A percentile compares a stretch with the other conserved stretches of the same genome.
phyloP scores from a whole-genome alignment of 2,888 invertebrate species.

The Drymonia ruficornis region DNA sequence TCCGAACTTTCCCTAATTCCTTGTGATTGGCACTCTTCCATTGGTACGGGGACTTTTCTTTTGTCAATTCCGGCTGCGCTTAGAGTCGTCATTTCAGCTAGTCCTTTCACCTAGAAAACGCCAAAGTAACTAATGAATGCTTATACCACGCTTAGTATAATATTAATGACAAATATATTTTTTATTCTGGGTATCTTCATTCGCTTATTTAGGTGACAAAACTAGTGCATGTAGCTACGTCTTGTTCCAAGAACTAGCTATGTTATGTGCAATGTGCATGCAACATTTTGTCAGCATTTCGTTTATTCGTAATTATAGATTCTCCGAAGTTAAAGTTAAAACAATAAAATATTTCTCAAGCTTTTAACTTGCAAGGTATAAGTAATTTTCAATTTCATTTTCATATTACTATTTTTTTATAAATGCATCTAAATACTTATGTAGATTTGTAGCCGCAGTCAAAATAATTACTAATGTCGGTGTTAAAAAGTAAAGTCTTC shows the following conservation, averaged over 20 bases:
- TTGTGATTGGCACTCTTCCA: constrained; percentile 76
- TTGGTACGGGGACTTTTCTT: constrained; percentile 77
- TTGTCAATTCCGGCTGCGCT: constrained; percentile 86
- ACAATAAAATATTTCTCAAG: neutral
- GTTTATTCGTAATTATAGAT: constrained; percentile 2
- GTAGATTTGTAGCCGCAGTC: too few relatives aligned
- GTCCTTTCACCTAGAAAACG: constrained; percentile 89
- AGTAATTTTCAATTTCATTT: too few relatives aligned
- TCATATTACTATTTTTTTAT: too few relatives aligned
- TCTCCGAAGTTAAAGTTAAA: neutral
- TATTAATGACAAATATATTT: neutral
- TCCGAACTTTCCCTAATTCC: constrained; percentile 67
- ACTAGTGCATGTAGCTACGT: neutral
- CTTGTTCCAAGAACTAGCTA: constrained; percentile 3
- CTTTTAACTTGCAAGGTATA: neutral
- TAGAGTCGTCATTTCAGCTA: constrained; percentile 96
- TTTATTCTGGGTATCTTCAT: constrained; percentile 4
- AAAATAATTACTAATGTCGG: too few relatives aligned
- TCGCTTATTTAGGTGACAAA: constrained; percentile 4
- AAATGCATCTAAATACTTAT: too few relatives aligned
- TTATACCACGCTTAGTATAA: neutral
- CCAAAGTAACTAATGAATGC: constrained; percentile 3
- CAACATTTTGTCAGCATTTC: constrained; percentile 6
- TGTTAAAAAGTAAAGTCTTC: too few relatives aligned
- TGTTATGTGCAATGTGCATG: neutral